Evolutionary conservation across 2,113 vertebrate species (phyloP).

Genomic region (crab-eating macaque (Macaca fascicularis)): DNA sequence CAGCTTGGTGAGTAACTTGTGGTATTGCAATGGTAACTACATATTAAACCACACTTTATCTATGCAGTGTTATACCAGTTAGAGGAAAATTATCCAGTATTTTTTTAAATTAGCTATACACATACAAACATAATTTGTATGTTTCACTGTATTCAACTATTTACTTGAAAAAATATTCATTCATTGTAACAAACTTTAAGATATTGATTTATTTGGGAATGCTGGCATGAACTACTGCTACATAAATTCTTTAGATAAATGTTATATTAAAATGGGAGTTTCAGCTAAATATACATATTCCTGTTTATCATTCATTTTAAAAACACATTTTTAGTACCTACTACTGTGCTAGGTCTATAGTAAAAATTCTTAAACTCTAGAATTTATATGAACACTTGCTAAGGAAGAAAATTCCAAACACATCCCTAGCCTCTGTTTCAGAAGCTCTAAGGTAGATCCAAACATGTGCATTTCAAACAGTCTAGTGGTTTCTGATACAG

Average conservation of each 20-base stretch:
- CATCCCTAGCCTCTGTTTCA: neutral
- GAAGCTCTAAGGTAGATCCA: neutral
- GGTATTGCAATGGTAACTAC: neutral
- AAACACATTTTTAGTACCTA: neutral
- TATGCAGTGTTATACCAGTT: neutral
- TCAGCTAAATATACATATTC: neutral
- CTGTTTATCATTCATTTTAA: neutral
- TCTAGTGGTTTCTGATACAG: slow-evolving; percentile 27
- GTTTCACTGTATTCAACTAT: neutral
- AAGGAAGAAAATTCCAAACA: slow-evolving; percentile 17
- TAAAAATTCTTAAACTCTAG: slow-evolving; percentile 20
- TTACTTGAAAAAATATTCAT: neutral
- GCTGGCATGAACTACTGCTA: neutral
- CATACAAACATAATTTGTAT: slow-evolving; percentile 27
- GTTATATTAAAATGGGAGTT: neutral
- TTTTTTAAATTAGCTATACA: neutral
- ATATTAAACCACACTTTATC: neutral
- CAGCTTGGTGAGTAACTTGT: neutral
- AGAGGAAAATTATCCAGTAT: neutral
- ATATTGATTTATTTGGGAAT: neutral
- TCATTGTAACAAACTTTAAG: neutral
- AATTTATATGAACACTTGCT: neutral
- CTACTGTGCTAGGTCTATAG: neutral
- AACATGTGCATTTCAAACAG: slow-evolving; percentile 45
- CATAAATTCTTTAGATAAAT: neutral